Evolutionary conservation across 2,113 vertebrate species (phyloP), one percentile per base, ranked within the genome.

Genomic region (Oplegnathus fasciatus): DNA sequence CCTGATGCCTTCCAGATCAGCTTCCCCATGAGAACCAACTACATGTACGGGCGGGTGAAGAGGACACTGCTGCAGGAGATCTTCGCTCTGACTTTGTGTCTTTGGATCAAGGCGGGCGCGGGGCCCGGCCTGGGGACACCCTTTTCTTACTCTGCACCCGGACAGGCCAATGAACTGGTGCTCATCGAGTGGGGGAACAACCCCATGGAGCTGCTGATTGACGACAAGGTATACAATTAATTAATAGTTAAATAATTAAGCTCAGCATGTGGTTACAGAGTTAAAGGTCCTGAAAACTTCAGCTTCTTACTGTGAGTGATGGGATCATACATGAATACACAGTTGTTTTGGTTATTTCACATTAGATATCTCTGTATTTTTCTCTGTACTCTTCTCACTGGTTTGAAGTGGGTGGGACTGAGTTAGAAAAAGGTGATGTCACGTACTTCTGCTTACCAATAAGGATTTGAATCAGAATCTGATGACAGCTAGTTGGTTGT

Each of bases 181-280:
- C 95, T 96, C 52, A 96, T 96, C 1, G 95, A 96, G 90, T 96
- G 95, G 96, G 96, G 95, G 9, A 92, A 89, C 91, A 96, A 96
- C 64, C 94, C 95, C 9, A 92, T 96, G 74, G 96, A 96, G 65
- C 93, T 96, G 68, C 94, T 96, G 37, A 85, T 96, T 0, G 94
- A 96, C 18, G 96, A 96, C 89, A 94, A 90, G 93, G 96, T n/a
- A n/a, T n/a, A n/a, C n/a, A n/a, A n/a, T n/a, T n/a, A n/a, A n/a
- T n/a, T n/a, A n/a, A n/a, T n/a, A n/a, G n/a, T n/a, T n/a, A n/a
- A n/a, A n/a, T n/a, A n/a, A n/a, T n/a, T 11, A 22, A 62, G 32
- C 60, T 62, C 10, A 65, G 22, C 14, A 0, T 61, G 61, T 13
- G 34, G 34, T 40, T n/a, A 40, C 18, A 70, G 9, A 13, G 66